Evolutionary conservation across 2,888 invertebrate genomes (phyloP), one percentile per base, ranked within the genome.

Genomic region (Cosmopolites sordidus): DNA sequence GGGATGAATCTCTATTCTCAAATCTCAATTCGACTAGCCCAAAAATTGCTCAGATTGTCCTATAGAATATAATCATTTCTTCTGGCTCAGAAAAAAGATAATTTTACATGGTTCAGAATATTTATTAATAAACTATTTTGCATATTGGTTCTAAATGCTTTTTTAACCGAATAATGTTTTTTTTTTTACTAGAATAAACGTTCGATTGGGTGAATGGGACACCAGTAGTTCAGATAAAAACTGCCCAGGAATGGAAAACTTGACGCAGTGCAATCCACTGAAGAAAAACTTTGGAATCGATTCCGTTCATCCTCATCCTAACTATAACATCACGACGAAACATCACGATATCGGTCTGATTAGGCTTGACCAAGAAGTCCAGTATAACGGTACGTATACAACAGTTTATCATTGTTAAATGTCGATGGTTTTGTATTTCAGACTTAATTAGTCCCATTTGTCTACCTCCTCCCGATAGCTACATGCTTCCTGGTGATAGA

Each of bases 141-240:
- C n/a, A n/a, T n/a, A n/a, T n/a, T n/a, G n/a, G n/a, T n/a, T n/a
- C n/a, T n/a, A n/a, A n/a, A n/a, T n/a, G n/a, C n/a, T n/a, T n/a
- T n/a, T n/a, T 22, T 22, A 22, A 22, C 8, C 22, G 22, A 22
- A 22, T n/a, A n/a, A n/a, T n/a, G n/a, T n/a, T n/a, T n/a, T 27
- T 33, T 33, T 33, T 12, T 29, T 45, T 46, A 47, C 14, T 51
- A 71, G 70, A 46, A 53, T 58, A 9, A 61, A 60, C 38, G 66
- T 70, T 2, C 56, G 72, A 39, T 68, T 79, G 1, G 78, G 78
- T 1, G 79, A 79, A 62, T 76, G 75, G 66, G 72, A 78, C 65
- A 73, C 68, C 0, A 58, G 58, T 1, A 67, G 71, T 15, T 70
- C 65, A 0, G 48, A 38, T 1, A 78, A 78, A 62, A 78, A 78